A percentile compares a stretch with the other conserved stretches of the same genome.
phyloP scores from a whole-genome alignment of 2,888 invertebrate genomes.

The Gerosis bhagava region DNA sequence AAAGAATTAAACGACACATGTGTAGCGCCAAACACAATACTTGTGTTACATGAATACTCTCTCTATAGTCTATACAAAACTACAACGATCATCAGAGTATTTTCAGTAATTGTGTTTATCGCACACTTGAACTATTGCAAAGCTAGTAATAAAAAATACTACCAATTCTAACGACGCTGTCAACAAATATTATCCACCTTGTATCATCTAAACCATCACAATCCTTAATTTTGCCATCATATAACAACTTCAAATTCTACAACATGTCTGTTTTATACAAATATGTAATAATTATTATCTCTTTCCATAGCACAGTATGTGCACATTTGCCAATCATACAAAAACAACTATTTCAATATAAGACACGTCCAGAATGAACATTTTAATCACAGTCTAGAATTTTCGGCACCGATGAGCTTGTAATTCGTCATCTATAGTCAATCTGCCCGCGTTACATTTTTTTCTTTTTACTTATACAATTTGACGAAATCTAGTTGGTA shows the following conservation, averaged over 20 bases:
- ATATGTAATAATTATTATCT: constrained; percentile 47
- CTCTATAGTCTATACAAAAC: constrained; percentile 1
- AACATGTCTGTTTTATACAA: constrained; percentile 52
- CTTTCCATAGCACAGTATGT: constrained; percentile 53
- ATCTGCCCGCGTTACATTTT: constrained; percentile 26
- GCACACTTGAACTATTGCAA: constrained; percentile 55
- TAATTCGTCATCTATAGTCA: constrained; percentile 71
- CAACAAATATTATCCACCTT: constrained; percentile 50
- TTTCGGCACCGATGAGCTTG: constrained; percentile 80
- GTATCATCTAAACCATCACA: constrained; percentile 40
- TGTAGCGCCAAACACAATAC: constrained; percentile 51
- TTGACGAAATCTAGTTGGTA: constrained; percentile 54
- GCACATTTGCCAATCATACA: constrained; percentile 72
- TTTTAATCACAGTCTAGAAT: constrained; percentile 81
- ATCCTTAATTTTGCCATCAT: constrained; percentile 45
- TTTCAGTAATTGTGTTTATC: constrained; percentile 42
- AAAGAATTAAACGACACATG: constrained; percentile 49
- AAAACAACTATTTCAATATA: constrained; percentile 81
- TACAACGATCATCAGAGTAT: constrained; percentile 8
- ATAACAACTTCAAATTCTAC: constrained; percentile 67
- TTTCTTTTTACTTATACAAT: constrained; percentile 33
- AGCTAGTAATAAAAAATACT: constrained; percentile 65
- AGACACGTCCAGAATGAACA: constrained; percentile 81
- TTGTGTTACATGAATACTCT: constrained; percentile 16
- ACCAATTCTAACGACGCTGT: constrained; percentile 61